A percentile compares a stretch with the other conserved stretches of the same genome.
Evolutionary conservation across 2,888 invertebrate genomes (phyloP).

Genomic region (Drosophila mayaguana): DNA sequence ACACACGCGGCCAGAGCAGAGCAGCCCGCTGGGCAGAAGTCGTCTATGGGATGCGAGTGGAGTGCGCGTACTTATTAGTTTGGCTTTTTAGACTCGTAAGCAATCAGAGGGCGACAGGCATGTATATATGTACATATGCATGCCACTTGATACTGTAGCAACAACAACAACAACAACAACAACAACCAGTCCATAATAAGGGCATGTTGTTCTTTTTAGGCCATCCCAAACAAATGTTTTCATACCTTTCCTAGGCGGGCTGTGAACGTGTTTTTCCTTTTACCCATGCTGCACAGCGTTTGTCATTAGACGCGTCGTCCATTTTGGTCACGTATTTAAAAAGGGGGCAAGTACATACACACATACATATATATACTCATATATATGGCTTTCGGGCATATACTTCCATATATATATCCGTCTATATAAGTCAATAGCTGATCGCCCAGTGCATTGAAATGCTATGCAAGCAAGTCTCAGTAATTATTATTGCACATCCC

Average conservation of each 20-base stretch:
- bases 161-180: conserved; percentile 37
- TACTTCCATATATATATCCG: not conserved
- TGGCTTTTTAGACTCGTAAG: conserved; percentile 21
- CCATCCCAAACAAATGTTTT: conserved; percentile 44
- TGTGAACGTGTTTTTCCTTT: conserved; percentile 29
- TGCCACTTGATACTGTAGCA: conserved; percentile 68
- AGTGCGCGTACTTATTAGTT: conserved; percentile 58
- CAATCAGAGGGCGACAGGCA: conserved; percentile 36
- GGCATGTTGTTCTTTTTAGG: conserved; percentile 57
- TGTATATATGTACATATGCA: conserved; percentile 1
- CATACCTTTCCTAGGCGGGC: conserved; percentile 33
- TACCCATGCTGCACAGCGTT: conserved; percentile 27
- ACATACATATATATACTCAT: not conserved
- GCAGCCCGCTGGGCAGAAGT: not conserved
- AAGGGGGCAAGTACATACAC: conserved; percentile 17
- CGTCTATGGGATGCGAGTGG: conserved; percentile 5
- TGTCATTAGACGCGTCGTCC: conserved; percentile 50
- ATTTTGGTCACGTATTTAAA: conserved; percentile 74
- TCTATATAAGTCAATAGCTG: conserved; percentile 5
- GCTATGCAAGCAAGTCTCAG: conserved; percentile 4
- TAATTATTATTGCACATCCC: conserved; percentile 7
- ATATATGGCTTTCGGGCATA: not conserved
- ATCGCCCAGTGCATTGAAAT: not conserved
- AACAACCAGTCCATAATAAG: conserved; percentile 49
- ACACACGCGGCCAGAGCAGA: conserved; percentile 26